These are phyloP conservation scores for Pinna nobilis DNA, from an alignment of 1,140 invertebrate genomes.

Conservation along the genomic window DNA sequence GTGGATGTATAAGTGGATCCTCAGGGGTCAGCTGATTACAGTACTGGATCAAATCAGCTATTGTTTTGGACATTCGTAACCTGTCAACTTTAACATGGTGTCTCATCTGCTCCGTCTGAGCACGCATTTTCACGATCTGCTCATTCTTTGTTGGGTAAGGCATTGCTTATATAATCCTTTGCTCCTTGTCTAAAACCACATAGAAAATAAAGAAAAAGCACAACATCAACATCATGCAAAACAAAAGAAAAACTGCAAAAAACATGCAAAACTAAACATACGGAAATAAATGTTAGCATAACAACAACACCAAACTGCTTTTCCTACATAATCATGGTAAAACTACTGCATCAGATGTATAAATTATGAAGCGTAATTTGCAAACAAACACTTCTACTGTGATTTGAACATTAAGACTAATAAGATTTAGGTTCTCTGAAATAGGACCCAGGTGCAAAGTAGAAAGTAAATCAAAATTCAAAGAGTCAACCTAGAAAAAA, in stretches of 20 bases:
- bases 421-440: no score
- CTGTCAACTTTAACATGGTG: constrained; percentile 42
- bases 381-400: no score
- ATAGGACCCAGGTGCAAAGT: no score
- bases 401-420: no score
- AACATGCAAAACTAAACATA: background rate
- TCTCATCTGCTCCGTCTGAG: constrained; percentile 33
- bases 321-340: no score
- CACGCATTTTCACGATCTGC: constrained; percentile 38
- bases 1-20: constrained; percentile 48
- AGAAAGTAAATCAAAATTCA: no score
- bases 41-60: constrained; percentile 46
- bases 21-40: constrained; percentile 37
- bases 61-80: constrained; percentile 40
- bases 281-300: background rate
- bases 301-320: background rate
- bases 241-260: background rate
- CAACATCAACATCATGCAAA: constrained; percentile 7
- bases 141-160: constrained; percentile 44
- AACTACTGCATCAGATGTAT: no score
- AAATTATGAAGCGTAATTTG: no score
- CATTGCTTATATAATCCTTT: constrained; percentile 25
- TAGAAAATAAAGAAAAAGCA: constrained; percentile 29
- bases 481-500: no score
- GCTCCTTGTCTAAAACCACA: constrained; percentile 9